Evolutionary conservation across 2,888 invertebrate genomes (phyloP).

Genomic region (Trichacis sp.): DNA sequence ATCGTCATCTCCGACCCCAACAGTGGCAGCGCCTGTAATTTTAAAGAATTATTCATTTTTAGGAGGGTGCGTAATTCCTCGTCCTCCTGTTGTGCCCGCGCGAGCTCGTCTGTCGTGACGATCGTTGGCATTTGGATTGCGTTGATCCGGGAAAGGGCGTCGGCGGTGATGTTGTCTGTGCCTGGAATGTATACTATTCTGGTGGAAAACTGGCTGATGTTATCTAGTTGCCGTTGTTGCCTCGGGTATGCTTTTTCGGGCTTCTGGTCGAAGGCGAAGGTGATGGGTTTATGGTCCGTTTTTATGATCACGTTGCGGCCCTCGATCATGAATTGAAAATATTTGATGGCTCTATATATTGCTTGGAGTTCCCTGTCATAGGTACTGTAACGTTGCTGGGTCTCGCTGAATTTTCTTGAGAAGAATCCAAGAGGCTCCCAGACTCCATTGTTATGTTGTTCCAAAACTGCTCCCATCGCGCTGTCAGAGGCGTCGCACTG

Average conservation of each 20-base stretch:
- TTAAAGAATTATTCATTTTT: background rate
- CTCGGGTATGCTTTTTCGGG: constrained; percentile 22
- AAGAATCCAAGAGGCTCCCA: constrained; percentile 21
- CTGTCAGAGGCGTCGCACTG: constrained; percentile 40
- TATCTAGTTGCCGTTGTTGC: constrained; percentile 21
- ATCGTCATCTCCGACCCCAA: background rate
- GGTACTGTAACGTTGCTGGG: constrained; percentile 14
- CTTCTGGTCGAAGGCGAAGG: constrained; percentile 23
- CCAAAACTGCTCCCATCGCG: constrained; percentile 46
- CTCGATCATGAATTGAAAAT: constrained; percentile 24
- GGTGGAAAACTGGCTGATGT: constrained; percentile 32
- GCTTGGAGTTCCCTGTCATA: too few species aligned
- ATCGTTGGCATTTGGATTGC: constrained; percentile 3
- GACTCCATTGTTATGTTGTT: constrained; percentile 33
- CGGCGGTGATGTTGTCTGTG: constrained; percentile 10
- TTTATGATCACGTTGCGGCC: constrained; percentile 19
- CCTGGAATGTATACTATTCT: constrained; percentile 27
- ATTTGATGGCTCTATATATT: too few species aligned
- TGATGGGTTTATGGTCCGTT: too few species aligned
- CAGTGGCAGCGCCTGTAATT: background rate
- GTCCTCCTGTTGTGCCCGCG: constrained; percentile 10
- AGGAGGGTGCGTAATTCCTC: constrained; percentile 7
- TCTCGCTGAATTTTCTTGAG: too few species aligned
- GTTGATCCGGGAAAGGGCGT: constrained; percentile 13
- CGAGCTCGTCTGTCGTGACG: background rate